Base-by-base conservation (phyloP, 2,888 invertebrate genomes). In the Gnatocerus cornutus region DNA sequence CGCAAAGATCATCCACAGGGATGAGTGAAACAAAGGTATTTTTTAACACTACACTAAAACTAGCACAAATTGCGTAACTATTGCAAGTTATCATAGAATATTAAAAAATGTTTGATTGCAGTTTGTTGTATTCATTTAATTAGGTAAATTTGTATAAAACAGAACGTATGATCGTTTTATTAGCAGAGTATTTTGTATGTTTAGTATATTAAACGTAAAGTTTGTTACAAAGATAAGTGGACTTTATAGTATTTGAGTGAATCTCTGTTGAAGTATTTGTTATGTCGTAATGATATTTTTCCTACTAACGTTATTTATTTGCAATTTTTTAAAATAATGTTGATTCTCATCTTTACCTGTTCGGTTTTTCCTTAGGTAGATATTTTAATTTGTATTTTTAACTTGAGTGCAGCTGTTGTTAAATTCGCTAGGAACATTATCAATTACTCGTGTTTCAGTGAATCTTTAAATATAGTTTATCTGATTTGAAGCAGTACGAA, bases 391-490 rank as follows among this genome's bases (percentile, higher is more conserved):
- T 69, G 64, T 70, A 69, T 14, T 37, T 45, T 45, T 30, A 30
- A 53, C 14, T 53, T 55, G 45, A 43, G 59, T 59, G 61, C 61
- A 61, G 61, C 50, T 50, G 39, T 48, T 61, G 61, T 59, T 59
- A 30, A 29, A 30, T 53, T 33, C 33, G 39, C 50, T 27, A 30
- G 13, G 27, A 45, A 59, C 27, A 12, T 45, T 16, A 56, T 10
- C 27, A 21, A 21, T 21, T 21, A 21, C 21, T 21, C 21, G 21
- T 21, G 21, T 71, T 66, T 71, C 68, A 73, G 72, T 68, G 69
- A 70, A 75, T 73, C 68, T 72, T 80, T 80, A 77, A 77, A 80
- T 80, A 81, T 83, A 82, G 83, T 83, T 82, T 83, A 83, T 83
- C 79, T 74, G 56, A 69, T 75, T 73, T 69, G 73, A 73, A 45